A percentile compares a stretch with the other conserved stretches of the same genome.
Evolutionary conservation across 2,888 invertebrate species (phyloP).

Genomic region (Erynnis tages): DNA sequence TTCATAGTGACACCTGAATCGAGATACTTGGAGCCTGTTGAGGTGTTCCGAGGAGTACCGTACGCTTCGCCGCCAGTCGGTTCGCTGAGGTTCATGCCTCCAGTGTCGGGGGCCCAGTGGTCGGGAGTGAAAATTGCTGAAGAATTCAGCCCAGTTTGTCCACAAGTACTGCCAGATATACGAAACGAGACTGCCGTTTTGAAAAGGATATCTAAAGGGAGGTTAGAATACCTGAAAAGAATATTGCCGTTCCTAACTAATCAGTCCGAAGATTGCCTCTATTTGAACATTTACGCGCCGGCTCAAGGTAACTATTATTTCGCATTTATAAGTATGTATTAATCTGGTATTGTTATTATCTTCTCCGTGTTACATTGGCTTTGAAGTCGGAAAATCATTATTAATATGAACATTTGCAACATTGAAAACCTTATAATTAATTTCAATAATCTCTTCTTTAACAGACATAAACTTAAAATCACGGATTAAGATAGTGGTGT

Average conservation of each 20-base stretch:
- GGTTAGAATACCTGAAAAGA: slow-evolving; percentile 93
- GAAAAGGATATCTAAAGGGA: slow-evolving; percentile 92
- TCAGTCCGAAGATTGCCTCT: slow-evolving; percentile 98
- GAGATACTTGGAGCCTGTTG: slow-evolving; percentile 92
- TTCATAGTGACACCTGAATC: slow-evolving; percentile 91
- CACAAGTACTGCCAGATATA: slow-evolving; percentile 93
- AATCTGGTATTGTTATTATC: not conserved
- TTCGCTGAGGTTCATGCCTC: slow-evolving; percentile 96
- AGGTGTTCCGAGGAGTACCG: slow-evolving; percentile 95
- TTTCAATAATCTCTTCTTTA: slow-evolving; percentile 36
- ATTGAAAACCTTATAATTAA: slow-evolving; percentile 17
- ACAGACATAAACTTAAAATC: slow-evolving; percentile 16
- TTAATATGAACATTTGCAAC: not conserved
- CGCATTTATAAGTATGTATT: not conserved
- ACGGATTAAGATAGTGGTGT: slow-evolving; percentile 21
- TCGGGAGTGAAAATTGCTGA: slow-evolving; percentile 93
- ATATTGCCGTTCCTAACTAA: slow-evolving; percentile 93
- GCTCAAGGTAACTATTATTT: slow-evolving; percentile 88
- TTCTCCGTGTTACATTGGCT: not conserved
- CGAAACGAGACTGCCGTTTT: slow-evolving; percentile 91
- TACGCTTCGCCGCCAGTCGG: slow-evolving; percentile 96
- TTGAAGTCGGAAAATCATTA: not conserved
- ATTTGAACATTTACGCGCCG: slow-evolving; percentile 97
- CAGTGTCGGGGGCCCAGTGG: slow-evolving; percentile 96
- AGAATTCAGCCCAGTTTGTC: slow-evolving; percentile 94